Conservation (phyloP, 2,113 vertebrate genomes). For the Coregonus clupeaformis region DNA sequence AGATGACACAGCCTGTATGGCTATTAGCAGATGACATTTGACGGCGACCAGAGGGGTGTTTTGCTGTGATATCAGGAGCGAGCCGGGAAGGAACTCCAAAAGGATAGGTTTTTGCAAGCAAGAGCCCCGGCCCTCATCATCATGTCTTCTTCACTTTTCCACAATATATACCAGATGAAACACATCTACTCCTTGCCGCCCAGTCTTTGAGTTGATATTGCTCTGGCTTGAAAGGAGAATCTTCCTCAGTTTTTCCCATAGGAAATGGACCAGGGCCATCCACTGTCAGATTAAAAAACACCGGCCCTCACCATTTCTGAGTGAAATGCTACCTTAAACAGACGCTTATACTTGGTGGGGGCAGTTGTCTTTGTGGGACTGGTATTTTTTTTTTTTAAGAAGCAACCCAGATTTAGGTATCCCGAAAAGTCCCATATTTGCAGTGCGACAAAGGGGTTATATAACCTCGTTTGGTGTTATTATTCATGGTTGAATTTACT, state of each 20-base stretch:
- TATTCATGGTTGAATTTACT: conserved; percentile 91
- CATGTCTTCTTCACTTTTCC: background rate
- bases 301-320: background rate
- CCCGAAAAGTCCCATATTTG: conserved; percentile 77
- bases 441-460: conserved; percentile 89
- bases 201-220: conserved; percentile 1
- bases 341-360: conserved; percentile 62
- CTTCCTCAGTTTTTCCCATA: conserved; percentile 81
- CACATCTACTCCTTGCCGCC: background rate
- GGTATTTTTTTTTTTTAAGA: conserved; percentile 61
- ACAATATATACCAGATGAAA: background rate
- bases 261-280: conserved; percentile 75
- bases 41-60: conserved; percentile 62
- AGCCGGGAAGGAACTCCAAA: background rate
- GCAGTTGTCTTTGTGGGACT: conserved; percentile 76
- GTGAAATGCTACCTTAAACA: background rate
- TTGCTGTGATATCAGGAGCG: background rate
- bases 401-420: conserved; percentile 90
- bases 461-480: conserved; percentile 85
- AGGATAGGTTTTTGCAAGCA: background rate
- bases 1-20: conserved; percentile 79
- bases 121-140: too few relatives aligned
- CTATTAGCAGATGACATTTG: conserved; percentile 86
- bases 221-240: conserved; percentile 62
- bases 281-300: background rate